Evolutionary conservation across 2,113 vertebrate species (phyloP).

Genomic region (Sceloporus tristichus): DNA sequence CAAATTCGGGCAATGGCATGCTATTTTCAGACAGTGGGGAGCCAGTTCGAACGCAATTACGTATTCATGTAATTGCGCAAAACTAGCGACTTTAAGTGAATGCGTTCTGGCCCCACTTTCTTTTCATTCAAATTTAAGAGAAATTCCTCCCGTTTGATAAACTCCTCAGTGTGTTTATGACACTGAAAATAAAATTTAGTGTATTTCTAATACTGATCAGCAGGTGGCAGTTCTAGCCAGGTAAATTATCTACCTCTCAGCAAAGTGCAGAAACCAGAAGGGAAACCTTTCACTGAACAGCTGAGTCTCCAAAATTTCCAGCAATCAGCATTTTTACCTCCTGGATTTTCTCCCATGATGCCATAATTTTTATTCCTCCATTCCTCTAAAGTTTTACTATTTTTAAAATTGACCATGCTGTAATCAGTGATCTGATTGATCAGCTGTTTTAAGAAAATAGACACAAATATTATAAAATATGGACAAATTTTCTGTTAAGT

Average conservation of each 20-base stretch:
- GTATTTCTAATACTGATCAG: neutral
- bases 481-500: neutral
- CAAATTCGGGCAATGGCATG: too few relatives aligned
- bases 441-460: neutral
- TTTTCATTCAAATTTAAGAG: too few relatives aligned
- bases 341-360: neutral
- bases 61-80: too few relatives aligned
- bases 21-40: too few relatives aligned
- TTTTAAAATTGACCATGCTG: neutral
- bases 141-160: too few relatives aligned
- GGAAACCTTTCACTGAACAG: neutral
- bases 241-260: neutral
- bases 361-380: neutral
- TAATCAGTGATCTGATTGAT: neutral
- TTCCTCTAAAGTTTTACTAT: neutral
- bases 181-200: neutral
- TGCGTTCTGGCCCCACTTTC: too few relatives aligned
- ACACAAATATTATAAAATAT: neutral
- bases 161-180: too few relatives aligned
- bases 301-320: neutral
- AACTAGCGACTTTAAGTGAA: too few relatives aligned
- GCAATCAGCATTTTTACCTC: neutral
- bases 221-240: neutral
- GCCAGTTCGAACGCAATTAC: too few relatives aligned
- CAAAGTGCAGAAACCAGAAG: neutral